phyloP scores from a whole-genome alignment of 2,113 vertebrate genomes.

The Propithecus coquereli region DNA sequence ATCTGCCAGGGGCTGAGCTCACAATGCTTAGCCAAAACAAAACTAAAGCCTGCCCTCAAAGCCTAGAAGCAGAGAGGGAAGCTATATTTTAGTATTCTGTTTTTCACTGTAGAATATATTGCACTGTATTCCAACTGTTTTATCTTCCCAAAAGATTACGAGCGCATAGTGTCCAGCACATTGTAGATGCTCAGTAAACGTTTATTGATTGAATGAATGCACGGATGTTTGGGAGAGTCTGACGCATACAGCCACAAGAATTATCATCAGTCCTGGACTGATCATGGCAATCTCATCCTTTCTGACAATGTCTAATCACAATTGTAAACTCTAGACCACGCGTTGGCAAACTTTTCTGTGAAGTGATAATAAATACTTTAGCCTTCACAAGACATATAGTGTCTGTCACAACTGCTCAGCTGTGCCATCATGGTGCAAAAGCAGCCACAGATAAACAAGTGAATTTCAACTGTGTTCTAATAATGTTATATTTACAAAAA shows the following conservation, averaged over 20 bases:
- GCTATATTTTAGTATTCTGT: neutral
- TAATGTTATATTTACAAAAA: neutral
- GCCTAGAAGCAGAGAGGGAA: neutral
- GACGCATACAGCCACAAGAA: neutral
- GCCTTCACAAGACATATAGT: neutral
- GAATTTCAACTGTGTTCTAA: neutral
- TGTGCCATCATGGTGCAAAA: neutral
- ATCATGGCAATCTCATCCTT: neutral
- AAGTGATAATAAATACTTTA: neutral
- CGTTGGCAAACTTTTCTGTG: neutral
- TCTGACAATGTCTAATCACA: slow-evolving; percentile 12
- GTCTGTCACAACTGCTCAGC: neutral
- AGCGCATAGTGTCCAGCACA: neutral
- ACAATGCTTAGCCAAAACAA: neutral
- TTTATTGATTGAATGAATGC: neutral
- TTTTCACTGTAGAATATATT: neutral
- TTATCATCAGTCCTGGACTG: neutral
- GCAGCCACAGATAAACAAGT: neutral
- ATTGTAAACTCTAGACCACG: neutral
- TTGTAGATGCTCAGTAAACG: neutral
- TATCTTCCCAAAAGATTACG: neutral
- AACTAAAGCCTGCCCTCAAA: neutral
- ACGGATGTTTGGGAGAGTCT: neutral
- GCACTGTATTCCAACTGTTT: neutral
- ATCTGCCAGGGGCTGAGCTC: neutral